These are phyloP conservation scores for Acrobeloides nanus DNA, from an alignment of 2,888 invertebrate species.

Conservation along the genomic window DNA sequence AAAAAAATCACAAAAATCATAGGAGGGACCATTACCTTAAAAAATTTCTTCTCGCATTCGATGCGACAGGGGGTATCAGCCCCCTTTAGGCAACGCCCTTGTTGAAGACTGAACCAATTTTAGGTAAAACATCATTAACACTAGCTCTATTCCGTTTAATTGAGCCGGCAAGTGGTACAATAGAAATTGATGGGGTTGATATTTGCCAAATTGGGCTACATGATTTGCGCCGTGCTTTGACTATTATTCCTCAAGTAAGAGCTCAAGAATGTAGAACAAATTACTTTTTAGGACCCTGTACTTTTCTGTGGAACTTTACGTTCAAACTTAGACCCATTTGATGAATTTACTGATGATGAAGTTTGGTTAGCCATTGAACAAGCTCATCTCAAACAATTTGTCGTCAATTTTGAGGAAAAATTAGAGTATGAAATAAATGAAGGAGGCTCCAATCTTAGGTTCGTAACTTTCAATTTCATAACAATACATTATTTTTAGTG, in stretches of 20 bases:
- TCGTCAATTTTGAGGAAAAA: conserved; percentile 69
- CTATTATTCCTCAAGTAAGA: conserved; percentile 63
- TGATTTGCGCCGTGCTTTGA: conserved; percentile 72
- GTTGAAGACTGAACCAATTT: too few relatives aligned
- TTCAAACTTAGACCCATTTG: conserved; percentile 85
- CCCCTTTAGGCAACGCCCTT: too few relatives aligned
- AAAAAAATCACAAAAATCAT: too few relatives aligned
- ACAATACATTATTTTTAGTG: conserved; percentile 23
- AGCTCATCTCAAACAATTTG: conserved; percentile 80
- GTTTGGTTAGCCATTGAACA: conserved; percentile 78
- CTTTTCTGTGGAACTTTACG: conserved; percentile 83
- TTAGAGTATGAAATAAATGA: conserved; percentile 76
- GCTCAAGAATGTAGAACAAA: conserved; percentile 61
- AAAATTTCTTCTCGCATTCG: too few relatives aligned
- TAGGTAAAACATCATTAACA: conserved; percentile 80
- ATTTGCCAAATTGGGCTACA: conserved; percentile 73
- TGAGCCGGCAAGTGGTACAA: conserved; percentile 69
- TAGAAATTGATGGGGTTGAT: conserved; percentile 75
- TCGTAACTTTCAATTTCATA: neutral
- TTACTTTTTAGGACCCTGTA: conserved; percentile 73
- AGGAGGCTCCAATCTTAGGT: conserved; percentile 74
- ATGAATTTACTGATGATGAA: conserved; percentile 68
- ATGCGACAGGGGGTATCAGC: too few relatives aligned
- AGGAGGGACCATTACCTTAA: too few relatives aligned
- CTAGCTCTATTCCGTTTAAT: conserved; percentile 80